A percentile compares a stretch with the other conserved stretches of the same genome.
Conservation (phyloP, 2,797 vertebrate genomes). For the Galago senegalensis region DNA sequence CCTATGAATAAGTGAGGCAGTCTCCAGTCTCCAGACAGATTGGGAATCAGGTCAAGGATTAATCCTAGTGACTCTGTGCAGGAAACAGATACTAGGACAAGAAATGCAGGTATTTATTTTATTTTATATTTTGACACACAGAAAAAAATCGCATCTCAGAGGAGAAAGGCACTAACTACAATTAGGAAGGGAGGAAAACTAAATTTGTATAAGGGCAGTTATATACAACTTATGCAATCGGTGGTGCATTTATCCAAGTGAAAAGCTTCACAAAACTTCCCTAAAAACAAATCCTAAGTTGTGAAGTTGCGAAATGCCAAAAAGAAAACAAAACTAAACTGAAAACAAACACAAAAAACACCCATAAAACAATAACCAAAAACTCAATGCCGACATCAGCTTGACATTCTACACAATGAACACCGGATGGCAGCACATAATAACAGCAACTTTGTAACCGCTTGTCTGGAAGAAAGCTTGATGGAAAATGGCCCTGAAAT, state of each 20-base stretch:
- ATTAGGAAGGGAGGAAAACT: not conserved
- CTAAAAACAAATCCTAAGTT: slow-evolving; percentile 11
- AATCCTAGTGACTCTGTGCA: not conserved
- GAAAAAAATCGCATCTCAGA: not conserved
- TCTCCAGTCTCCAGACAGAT: not conserved
- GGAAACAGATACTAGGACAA: not conserved
- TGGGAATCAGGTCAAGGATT: not conserved
- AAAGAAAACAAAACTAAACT: not conserved
- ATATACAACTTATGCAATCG: not conserved
- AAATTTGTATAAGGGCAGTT: not conserved
- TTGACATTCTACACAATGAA: slow-evolving; percentile 86
- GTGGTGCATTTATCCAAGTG: not conserved
- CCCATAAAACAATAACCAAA: not conserved
- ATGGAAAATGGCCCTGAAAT: slow-evolving; percentile 33
- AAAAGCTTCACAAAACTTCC: slow-evolving; percentile 33
- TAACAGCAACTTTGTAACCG: slow-evolving; percentile 78
- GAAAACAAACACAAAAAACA: not conserved
- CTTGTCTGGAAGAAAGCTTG: not conserved
- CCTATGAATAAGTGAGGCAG: not conserved
- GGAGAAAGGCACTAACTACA: not conserved
- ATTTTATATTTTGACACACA: not conserved
- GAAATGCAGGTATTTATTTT: not conserved
- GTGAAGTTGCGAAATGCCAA: not conserved
- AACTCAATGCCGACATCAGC: not conserved
- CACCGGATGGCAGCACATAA: slow-evolving; percentile 91